Evolutionary conservation across 37 sponge, comb jelly and placozoan genomes (phyloP).

Genomic region (Cladorhizidae sp.): DNA sequence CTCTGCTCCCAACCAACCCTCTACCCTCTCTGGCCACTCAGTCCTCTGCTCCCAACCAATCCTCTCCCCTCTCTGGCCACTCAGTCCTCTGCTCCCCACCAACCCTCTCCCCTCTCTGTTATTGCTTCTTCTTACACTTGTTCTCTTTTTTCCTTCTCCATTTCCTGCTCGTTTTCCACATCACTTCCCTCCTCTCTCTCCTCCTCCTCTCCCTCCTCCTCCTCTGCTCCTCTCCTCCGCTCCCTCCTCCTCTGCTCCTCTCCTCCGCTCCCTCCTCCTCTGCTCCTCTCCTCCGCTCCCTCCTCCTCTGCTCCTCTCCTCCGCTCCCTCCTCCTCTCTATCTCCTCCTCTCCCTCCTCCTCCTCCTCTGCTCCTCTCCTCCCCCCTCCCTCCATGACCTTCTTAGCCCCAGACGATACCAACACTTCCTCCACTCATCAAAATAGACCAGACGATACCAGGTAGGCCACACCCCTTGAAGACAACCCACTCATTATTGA

Average conservation of each 20-base stretch:
- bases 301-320: neutral
- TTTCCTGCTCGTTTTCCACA: conserved; percentile 8
- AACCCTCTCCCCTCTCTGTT: no score
- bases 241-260: neutral
- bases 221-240: neutral
- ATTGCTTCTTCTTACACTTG: no score
- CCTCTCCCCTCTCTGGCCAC: no score
- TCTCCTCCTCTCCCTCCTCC: neutral
- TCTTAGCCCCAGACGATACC: neutral
- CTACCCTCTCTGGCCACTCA: no score
- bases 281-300: neutral
- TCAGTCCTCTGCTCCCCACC: no score
- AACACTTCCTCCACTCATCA: conserved; percentile 37
- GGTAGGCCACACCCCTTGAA: conserved; percentile 4
- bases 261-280: neutral
- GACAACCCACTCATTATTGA: neutral
- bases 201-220: neutral
- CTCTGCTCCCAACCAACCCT: no score
- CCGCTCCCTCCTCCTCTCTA: neutral
- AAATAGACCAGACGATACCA: conserved; percentile 43
- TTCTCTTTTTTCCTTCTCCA: conserved; percentile 22
- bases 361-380: neutral
- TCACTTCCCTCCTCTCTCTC: conserved; percentile 1
- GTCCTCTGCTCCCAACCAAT: no score
- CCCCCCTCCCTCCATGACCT: neutral